These are phyloP conservation scores for Sialia sialis DNA, from an alignment of 2,113 vertebrate genomes.

Conservation along the genomic window DNA sequence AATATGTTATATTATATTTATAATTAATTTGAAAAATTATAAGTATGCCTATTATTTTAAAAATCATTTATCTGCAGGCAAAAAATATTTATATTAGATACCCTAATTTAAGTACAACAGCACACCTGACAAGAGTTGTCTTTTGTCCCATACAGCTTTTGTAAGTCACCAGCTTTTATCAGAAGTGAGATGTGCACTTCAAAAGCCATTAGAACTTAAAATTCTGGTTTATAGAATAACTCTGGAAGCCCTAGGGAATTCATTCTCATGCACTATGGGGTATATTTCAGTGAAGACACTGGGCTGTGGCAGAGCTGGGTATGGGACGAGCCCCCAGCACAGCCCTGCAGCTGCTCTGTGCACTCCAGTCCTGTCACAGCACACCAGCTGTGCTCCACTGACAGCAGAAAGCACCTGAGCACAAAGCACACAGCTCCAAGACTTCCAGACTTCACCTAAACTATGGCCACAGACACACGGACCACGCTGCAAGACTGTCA, in stretches of 20 bases:
- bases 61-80: neutral
- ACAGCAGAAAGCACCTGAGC: neutral
- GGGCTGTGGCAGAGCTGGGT: neutral
- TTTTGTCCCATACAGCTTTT: neutral
- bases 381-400: neutral
- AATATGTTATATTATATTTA: neutral
- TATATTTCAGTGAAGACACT: neutral
- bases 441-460: neutral
- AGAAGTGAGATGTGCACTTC: neutral
- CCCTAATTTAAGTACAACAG: neutral
- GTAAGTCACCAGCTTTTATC: neutral
- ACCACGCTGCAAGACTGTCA: neutral
- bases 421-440: neutral
- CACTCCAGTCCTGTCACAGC: neutral
- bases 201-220: neutral
- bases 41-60: neutral
- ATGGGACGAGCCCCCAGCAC: neutral
- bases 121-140: neutral
- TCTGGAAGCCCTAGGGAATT: no score
- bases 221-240: neutral
- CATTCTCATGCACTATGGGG: neutral
- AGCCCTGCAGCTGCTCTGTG: neutral
- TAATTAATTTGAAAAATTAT: neutral
- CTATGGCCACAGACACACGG: neutral
- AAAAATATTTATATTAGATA: neutral